Conservation (phyloP, 1,140 invertebrate genomes). For the Neodiprion pinetum region DNA sequence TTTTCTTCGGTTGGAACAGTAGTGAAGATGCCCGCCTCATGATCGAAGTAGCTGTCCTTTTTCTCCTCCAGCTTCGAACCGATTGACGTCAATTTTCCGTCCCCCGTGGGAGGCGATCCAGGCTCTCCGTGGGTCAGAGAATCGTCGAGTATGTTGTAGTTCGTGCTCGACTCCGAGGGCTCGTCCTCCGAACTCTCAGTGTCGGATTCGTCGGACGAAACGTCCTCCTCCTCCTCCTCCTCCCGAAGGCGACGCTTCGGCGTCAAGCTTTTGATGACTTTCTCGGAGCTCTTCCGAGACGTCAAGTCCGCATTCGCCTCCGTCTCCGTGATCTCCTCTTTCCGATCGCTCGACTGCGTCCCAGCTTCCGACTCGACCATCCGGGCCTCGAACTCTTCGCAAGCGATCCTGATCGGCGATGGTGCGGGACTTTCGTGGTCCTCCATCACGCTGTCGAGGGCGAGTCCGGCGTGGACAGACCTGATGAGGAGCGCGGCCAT, state of each 20-base stretch:
- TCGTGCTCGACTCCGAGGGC: constrained; percentile 51
- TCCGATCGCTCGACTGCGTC: constrained; percentile 1
- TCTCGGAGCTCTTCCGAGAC: not conserved
- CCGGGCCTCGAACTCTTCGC: constrained; percentile 11
- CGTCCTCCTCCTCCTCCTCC: constrained; percentile 21
- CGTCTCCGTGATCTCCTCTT: constrained; percentile 14
- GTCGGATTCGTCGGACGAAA: constrained; percentile 53
- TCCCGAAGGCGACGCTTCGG: not conserved
- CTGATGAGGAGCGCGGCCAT: constrained; percentile 71
- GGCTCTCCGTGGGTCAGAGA: constrained; percentile 10
- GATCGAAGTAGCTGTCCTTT: not conserved
- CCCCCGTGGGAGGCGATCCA: not conserved
- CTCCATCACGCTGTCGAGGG: constrained; percentile 66
- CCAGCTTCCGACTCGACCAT: constrained; percentile 22
- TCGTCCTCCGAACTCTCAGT: constrained; percentile 44
- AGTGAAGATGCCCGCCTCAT: not conserved
- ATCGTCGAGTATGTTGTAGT: constrained; percentile 36
- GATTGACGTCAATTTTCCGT: not conserved
- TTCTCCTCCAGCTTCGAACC: not conserved
- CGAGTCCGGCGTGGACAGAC: constrained; percentile 67
- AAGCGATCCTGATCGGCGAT: constrained; percentile 44
- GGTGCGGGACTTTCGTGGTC: constrained; percentile 59
- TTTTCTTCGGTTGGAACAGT: not conserved
- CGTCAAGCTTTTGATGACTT: not conserved
- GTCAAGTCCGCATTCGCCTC: constrained; percentile 13